Base-by-base conservation (phyloP, 2,113 vertebrate species). In the Pseudorhombus dupliciocellatus region DNA sequence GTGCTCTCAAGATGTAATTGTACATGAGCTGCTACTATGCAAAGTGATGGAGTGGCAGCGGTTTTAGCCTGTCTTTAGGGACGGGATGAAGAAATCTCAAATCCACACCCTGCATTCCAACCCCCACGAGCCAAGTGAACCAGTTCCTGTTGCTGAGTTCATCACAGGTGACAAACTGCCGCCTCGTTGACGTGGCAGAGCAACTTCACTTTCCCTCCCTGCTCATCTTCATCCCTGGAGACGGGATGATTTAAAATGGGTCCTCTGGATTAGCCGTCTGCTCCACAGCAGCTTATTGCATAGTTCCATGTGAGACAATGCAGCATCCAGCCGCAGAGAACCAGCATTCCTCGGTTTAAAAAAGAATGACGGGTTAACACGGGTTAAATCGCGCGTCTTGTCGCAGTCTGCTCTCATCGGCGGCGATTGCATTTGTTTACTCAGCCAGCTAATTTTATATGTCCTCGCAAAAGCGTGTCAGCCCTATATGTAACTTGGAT, bases 361-460 rank as follows among this genome's bases (percentile, higher is more conserved):
- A 46, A 46, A 15, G 18, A 46, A 73, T 26, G 46, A 77, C 53
- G 2, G 46, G 46, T 50, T 50, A 50, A 50, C 46, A n/a, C 20
- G 20, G 58, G 16, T 72, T 84, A 66, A 52, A 84, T 79, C 40
- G 53, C 56, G 48, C 77, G 63, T 58, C 58, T 80, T 22, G 28
- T 72, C 24, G 21, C 79, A 57, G 57, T 56, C 70, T 58, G 56
- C 73, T 71, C 58, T 66, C 84, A 82, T 89, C 78, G 46, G 51
- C 14, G 1, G 25, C 30, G 62, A 66, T 70, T 0, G 30, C 14
- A 1, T 64, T 77, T 79, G 81, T 90, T 81, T 85, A 75, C 73
- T 79, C 79, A 74, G 16, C 73, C 78, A 21, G 37, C 68, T 87
- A 80, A 87, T 86, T 80, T 79, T 54, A 77, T 54, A 77, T 48